These are phyloP conservation scores for Limnephilus auricula DNA, from an alignment of 2,888 invertebrate genomes.

Conservation along the genomic window DNA sequence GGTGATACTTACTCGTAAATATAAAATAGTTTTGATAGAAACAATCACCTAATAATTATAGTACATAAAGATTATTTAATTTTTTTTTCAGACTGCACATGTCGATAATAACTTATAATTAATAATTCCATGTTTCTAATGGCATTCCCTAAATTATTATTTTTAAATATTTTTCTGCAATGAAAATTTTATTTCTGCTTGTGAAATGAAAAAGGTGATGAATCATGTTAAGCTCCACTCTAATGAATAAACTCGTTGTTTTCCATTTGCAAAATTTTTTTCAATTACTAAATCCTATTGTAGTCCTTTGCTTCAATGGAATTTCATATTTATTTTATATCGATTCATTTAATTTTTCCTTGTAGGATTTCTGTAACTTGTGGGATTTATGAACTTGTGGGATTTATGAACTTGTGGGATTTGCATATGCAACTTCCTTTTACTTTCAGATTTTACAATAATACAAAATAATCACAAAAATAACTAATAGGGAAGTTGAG, in stretches of 20 bases:
- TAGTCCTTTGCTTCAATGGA: not conserved
- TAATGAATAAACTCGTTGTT: not conserved
- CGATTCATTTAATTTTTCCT: not conserved
- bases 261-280: not conserved
- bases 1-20: not conserved
- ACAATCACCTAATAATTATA: not conserved
- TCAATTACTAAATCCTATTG: not conserved
- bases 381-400: no score
- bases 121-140: not conserved
- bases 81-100: not conserved
- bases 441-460: not conserved
- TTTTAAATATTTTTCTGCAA: not conserved
- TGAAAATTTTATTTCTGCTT: not conserved
- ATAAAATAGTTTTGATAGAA: not conserved
- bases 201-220: not conserved
- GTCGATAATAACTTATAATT: not conserved
- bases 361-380: not conserved
- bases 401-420: not conserved
- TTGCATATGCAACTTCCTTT: not conserved
- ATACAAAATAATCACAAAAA: not conserved
- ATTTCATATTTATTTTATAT: not conserved
- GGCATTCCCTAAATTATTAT: not conserved
- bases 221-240: not conserved
- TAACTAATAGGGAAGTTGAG: no score
- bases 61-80: not conserved